These are phyloP conservation scores for Iselma pallidipennis DNA, from an alignment of 2,888 invertebrate genomes.

Conservation along the genomic window DNA sequence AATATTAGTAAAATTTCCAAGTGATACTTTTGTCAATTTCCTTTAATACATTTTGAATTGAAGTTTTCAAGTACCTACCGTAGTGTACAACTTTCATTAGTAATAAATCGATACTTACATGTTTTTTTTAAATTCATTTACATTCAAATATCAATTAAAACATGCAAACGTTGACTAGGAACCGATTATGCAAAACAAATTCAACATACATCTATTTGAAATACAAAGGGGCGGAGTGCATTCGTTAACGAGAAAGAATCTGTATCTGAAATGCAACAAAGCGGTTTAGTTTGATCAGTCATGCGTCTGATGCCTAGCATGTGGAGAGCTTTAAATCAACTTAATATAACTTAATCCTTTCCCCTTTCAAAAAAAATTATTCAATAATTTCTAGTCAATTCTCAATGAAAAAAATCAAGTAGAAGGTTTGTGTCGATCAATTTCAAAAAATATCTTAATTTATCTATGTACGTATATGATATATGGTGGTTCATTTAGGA, in stretches of 20 bases:
- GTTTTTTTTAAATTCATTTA: too few relatives aligned
- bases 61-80: too few relatives aligned
- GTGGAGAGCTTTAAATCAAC: not conserved
- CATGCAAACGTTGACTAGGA: constrained; percentile 40
- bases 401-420: not conserved
- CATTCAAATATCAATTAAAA: constrained; percentile 35
- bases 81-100: too few relatives aligned
- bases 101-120: too few relatives aligned
- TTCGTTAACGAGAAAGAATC: constrained; percentile 23
- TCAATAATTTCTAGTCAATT: not conserved
- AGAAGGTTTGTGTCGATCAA: not conserved
- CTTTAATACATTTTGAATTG: too few relatives aligned
- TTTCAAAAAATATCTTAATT: not conserved
- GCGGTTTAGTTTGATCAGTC: constrained; percentile 8
- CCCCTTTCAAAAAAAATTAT: not conserved
- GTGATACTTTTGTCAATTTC: too few relatives aligned
- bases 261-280: constrained; percentile 13
- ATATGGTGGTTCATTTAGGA: constrained; percentile 36
- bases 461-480: constrained; percentile 28
- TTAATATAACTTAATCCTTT: not conserved
- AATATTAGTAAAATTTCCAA: too few relatives aligned
- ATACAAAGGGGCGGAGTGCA: constrained; percentile 21
- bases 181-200: constrained; percentile 43
- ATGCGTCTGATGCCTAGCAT: not conserved
- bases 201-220: constrained; percentile 39